These are phyloP conservation scores for Cryptus viduatorius DNA, from an alignment of 2,888 invertebrate species.

Conservation along the genomic window DNA sequence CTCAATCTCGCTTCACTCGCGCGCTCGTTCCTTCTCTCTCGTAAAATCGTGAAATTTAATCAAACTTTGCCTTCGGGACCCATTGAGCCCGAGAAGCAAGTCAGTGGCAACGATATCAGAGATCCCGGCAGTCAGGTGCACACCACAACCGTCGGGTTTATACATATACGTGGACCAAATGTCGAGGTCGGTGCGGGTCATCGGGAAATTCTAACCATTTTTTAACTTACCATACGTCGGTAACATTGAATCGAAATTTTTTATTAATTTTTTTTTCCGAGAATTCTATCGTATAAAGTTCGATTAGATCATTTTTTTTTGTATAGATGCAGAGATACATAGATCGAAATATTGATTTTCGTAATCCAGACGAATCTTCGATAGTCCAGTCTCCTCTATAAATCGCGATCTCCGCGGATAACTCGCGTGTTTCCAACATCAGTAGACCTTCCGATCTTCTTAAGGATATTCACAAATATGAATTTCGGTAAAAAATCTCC, in stretches of 20 bases:
- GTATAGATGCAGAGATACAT: too few relatives aligned
- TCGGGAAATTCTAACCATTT: neutral
- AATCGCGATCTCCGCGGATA: too few relatives aligned
- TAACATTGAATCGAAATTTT: too few relatives aligned
- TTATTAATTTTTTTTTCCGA: too few relatives aligned
- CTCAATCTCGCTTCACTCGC: conserved; percentile 42
- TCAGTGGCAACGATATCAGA: conserved; percentile 56
- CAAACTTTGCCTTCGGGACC: conserved; percentile 73
- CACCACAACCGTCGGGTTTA: conserved; percentile 40
- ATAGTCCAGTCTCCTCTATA: too few relatives aligned
- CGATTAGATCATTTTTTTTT: too few relatives aligned
- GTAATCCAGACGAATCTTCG: too few relatives aligned
- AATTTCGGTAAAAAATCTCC: neutral
- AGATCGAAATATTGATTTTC: too few relatives aligned
- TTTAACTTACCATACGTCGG: neutral
- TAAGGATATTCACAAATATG: neutral
- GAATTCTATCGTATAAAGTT: too few relatives aligned
- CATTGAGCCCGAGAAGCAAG: conserved; percentile 28
- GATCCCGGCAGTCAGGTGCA: conserved; percentile 43
- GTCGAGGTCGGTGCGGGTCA: conserved; percentile 11
- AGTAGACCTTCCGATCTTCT: neutral
- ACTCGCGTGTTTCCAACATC: too few relatives aligned
- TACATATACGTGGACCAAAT: neutral
- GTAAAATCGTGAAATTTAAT: conserved; percentile 79
- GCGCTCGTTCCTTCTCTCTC: conserved; percentile 59